Evolutionary conservation across 2,797 vertebrate genomes (phyloP), one percentile per base, ranked within the genome.

Genomic region (Paedocypris micromegethes): DNA sequence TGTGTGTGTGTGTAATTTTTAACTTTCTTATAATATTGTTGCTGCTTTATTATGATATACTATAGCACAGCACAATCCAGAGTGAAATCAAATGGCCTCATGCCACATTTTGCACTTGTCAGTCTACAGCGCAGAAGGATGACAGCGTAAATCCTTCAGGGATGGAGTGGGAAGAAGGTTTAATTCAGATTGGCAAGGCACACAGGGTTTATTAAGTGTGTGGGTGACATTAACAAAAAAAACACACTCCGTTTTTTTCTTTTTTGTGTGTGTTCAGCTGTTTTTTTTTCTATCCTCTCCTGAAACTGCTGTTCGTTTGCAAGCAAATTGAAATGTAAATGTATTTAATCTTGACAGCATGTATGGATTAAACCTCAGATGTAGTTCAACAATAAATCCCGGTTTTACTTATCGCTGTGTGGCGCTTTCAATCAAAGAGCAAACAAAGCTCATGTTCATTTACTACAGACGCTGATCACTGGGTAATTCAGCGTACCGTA

Each of bases 401-500:
- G 40, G 6, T 41, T 40, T 61, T 59, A 6, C 5, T 50, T 5
- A 51, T 63, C 43, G 23, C 39, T 51, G 5, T 57, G n/a, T 7
- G 41, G 6, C 41, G 8, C 6, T 59, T 8, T 56, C 56, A 54
- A 37, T 63, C 37, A 8, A 40, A 39, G 37, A 50, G n/a, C 51
- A 64, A 71, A 73, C 66, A 73, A 68, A 49, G 45, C 5, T 43
- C 48, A 64, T 54, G 58, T 7, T 76, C 60, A 76, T 44, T 63
- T n/a, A 63, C 5, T 43, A 42, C 64, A 77, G 60, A 73, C 66
- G 64, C 49, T n/a, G 3, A 45, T 23, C 23, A 5, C 47, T 6
- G 9, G 46, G 58, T 62, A 76, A 68, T 58, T 74, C 52, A 55
- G 52, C 40, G 64, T 23, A 23, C 1, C 23, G 23, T 23, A 23